These are phyloP conservation scores for Tachina grossa DNA, from an alignment of 2,888 invertebrate species.

Conservation along the genomic window DNA sequence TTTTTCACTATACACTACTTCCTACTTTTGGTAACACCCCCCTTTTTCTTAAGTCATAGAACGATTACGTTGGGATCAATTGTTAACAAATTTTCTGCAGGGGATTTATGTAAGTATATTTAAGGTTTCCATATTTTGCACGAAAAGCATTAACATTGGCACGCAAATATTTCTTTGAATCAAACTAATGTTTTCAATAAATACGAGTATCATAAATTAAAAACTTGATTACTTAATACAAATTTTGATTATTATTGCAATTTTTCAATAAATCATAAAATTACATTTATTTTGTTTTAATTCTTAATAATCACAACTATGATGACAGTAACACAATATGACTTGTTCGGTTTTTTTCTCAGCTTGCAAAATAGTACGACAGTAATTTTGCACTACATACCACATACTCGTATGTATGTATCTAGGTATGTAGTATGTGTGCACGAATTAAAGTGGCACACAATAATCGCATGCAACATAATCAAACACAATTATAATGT, in stretches of 20 bases:
- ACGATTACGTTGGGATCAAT: too few species aligned
- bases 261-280: conserved; percentile 27
- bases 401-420: not conserved
- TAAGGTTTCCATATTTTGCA: too few species aligned
- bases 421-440: not conserved
- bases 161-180: not conserved
- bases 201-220: not conserved
- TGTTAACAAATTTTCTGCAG: too few species aligned
- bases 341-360: not conserved
- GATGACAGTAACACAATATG: conserved; percentile 5
- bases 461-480: conserved; percentile 55
- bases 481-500: conserved; percentile 51
- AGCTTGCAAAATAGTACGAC: conserved; percentile 17
- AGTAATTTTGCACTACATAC: not conserved
- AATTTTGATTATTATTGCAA: conserved; percentile 13
- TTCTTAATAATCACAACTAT: conserved; percentile 11
- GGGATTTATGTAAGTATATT: too few species aligned
- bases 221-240: conserved; percentile 17
- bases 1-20: too few species aligned
- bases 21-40: too few species aligned
- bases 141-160: too few species aligned
- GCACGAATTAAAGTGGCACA: conserved; percentile 56
- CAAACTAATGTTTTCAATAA: not conserved
- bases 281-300: not conserved
- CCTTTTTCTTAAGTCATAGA: too few species aligned